Evolutionary conservation across 2,888 invertebrate species (phyloP).

Genomic region (Catonia carolina): DNA sequence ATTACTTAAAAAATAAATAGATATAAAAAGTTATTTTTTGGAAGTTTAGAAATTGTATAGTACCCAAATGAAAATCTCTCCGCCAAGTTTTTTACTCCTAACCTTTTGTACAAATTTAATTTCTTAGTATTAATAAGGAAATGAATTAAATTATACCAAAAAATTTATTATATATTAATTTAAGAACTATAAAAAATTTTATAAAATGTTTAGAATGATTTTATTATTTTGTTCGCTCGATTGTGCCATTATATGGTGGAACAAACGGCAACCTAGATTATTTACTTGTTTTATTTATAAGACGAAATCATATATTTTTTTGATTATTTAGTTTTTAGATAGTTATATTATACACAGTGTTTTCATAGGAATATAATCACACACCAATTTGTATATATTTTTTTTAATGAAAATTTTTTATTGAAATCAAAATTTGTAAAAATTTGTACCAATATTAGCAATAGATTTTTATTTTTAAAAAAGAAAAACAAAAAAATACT

Average conservation of each 20-base stretch:
- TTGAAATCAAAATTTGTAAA: no score
- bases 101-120: constrained; percentile 11
- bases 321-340: constrained; percentile 10
- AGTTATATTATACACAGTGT: constrained; percentile 24
- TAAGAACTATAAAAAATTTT: constrained; percentile 17
- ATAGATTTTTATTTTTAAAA: no score
- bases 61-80: constrained; percentile 8
- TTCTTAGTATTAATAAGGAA: constrained; percentile 25
- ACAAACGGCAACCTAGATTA: not conserved
- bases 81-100: constrained; percentile 10
- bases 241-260: constrained; percentile 6
- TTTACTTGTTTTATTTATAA: constrained; percentile 1
- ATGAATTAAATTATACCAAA: constrained; percentile 28
- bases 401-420: constrained; percentile 1
- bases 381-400: constrained; percentile 9
- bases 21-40: constrained; percentile 9
- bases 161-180: constrained; percentile 31
- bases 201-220: constrained; percentile 31
- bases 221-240: constrained; percentile 29
- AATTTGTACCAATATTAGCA: no score
- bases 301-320: constrained; percentile 7
- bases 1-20: constrained; percentile 2
- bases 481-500: no score
- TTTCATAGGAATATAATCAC: constrained; percentile 33
- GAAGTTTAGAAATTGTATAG: constrained; percentile 13